phyloP scores from a whole-genome alignment of 2,113 vertebrate species.

The Myotis lucifugus region DNA sequence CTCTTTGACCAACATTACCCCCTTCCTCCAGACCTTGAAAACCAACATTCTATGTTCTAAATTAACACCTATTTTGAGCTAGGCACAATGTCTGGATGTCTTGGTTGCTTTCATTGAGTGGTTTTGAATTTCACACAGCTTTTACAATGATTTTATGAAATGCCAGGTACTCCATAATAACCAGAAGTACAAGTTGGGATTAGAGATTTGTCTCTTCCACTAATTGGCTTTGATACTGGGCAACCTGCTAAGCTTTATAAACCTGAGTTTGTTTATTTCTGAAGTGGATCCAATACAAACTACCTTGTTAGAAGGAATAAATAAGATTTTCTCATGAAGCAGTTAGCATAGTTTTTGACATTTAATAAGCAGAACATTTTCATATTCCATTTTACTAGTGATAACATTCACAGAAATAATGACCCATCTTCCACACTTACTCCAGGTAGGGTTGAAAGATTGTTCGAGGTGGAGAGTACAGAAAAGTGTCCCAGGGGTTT shows the following conservation, averaged over 20 bases:
- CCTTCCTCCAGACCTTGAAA: background rate
- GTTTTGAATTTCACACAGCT: background rate
- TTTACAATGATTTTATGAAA: background rate
- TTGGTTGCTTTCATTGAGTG: background rate
- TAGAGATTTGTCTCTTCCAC: background rate
- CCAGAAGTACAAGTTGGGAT: background rate
- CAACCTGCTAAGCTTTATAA: background rate
- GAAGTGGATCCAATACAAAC: background rate
- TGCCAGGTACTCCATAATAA: background rate
- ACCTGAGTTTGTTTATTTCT: background rate
- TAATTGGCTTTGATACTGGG: background rate
- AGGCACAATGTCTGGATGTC: background rate
- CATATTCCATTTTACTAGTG: background rate
- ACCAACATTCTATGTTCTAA: background rate
- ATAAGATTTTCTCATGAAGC: background rate
- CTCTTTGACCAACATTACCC: background rate
- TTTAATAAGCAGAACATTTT: background rate
- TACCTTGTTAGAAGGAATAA: background rate
- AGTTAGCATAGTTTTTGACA: background rate
- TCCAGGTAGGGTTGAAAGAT: background rate
- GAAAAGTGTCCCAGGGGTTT: background rate
- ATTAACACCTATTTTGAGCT: background rate
- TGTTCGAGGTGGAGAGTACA: background rate
- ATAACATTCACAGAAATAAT: background rate
- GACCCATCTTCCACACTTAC: background rate